Evolutionary conservation across 64 coral and sea anemone species (phyloP).

Genomic region (Pocillopora verrucosa): DNA sequence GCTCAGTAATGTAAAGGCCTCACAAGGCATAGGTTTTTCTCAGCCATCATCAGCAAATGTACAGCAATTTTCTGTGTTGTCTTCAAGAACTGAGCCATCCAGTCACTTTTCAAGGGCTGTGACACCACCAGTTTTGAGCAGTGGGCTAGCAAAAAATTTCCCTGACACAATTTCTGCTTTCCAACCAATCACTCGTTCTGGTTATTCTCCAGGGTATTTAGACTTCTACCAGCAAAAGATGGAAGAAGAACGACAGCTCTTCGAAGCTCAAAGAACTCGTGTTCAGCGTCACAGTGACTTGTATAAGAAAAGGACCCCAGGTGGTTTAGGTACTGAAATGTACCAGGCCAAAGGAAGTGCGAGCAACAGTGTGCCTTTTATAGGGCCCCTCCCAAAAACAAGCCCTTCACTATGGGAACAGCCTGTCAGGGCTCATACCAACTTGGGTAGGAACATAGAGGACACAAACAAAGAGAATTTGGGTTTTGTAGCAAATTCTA

Average conservation of each 20-base stretch:
- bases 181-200: neutral
- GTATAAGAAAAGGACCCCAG: neutral
- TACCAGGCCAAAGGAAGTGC: neutral
- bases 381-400: neutral
- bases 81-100: neutral
- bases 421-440: too few species aligned
- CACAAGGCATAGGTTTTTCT: neutral
- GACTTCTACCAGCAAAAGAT: slow-evolving; percentile 56
- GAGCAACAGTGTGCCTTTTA: neutral
- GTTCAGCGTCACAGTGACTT: slow-evolving; percentile 22
- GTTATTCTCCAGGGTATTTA: slow-evolving; percentile 39
- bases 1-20: neutral
- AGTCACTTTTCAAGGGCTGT: neutral
- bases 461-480: slow-evolving; percentile 22
- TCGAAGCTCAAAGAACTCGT: slow-evolving; percentile 33
- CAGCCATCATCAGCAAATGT: neutral
- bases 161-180: neutral
- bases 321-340: neutral
- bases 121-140: neutral
- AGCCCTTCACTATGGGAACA: neutral
- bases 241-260: slow-evolving; percentile 53
- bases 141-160: neutral
- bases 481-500: neutral
- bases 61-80: neutral
- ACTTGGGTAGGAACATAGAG: neutral